Base-by-base conservation (phyloP, 1,140 invertebrate genomes). In the Bombus sibiricus region DNA sequence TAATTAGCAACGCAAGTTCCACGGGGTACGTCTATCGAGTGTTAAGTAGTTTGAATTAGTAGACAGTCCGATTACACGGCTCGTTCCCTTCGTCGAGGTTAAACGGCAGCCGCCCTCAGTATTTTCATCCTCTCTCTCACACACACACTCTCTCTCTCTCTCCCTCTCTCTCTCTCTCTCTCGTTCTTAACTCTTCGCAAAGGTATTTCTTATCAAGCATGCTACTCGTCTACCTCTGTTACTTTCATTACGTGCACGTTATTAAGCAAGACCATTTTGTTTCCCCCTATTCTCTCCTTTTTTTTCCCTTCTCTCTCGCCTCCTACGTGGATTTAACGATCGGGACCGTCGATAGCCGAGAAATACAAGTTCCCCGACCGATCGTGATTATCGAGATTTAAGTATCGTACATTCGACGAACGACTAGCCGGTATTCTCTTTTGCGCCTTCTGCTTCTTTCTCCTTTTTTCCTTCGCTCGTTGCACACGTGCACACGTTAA, bases 31-130 rank as follows among this genome's bases (percentile, higher is more conserved):
- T 82, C 59, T 64, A 81, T 86, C 80, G 71, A 82, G 80, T 47
- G 72, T 82, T 62, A 69, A 76, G 47, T 69, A 68, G 80, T 57
- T 68, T 68, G 72, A 86, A 69, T 74, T 82, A 82, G n/a, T 75
- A 71, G 53, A 84, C 76, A 37, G 53, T 62, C 66, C 62, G 79
- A 86, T 86, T 86, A 86, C 84, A 81, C 62, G 68, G 80, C 64
- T 82, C 71, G 79, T 81, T 85, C 62, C 28, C 59, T 75, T 68
- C 71, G 32, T 66, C 59, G 59, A 39, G 69, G 37, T 78, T 83
- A 59, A 78, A 69, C 57, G 74, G 25, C 28, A 12, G 15, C 32
- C 22, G 37, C 4, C 37, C 32, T 22, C 64, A 5, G 25, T 53
- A 34, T 37, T 79, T 28, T 18, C 77, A 37, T 47, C 34, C 6